These are phyloP conservation scores for Pangasius mekongensis DNA, from an alignment of 2,797 vertebrate species.

Conservation along the genomic window DNA sequence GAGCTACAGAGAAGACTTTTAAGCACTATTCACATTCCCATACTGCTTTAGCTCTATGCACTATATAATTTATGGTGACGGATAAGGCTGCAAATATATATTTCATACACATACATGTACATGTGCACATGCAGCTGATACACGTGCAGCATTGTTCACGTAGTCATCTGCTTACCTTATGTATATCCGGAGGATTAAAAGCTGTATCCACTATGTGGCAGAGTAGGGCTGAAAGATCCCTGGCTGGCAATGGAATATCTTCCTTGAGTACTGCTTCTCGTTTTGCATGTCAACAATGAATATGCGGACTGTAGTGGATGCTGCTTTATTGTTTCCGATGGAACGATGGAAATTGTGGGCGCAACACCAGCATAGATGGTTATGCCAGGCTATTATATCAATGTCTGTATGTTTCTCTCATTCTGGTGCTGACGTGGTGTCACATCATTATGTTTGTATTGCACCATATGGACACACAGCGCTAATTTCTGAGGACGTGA, in stretches of 20 bases:
- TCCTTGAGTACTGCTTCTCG: background rate
- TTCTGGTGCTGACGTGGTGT: background rate
- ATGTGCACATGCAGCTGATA: background rate
- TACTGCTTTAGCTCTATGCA: background rate
- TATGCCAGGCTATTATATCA: background rate
- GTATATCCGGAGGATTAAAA: background rate
- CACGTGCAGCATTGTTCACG: background rate
- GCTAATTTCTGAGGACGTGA: background rate
- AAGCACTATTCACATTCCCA: background rate
- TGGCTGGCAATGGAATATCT: background rate
- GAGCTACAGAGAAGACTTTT: background rate
- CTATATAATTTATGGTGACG: background rate
- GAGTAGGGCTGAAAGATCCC: background rate
- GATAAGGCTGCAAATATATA: background rate
- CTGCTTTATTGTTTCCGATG: background rate
- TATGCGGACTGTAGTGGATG: too few species aligned
- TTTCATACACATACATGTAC: background rate
- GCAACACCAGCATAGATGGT: background rate
- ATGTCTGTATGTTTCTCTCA: background rate
- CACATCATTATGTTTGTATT: background rate
- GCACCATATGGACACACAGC: background rate
- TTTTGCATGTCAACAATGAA: background rate
- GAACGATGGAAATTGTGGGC: background rate
- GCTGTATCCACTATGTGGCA: background rate
- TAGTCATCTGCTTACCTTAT: background rate